These are phyloP conservation scores for Rhea pennata DNA, from an alignment of 2,113 vertebrate genomes.

Conservation along the genomic window DNA sequence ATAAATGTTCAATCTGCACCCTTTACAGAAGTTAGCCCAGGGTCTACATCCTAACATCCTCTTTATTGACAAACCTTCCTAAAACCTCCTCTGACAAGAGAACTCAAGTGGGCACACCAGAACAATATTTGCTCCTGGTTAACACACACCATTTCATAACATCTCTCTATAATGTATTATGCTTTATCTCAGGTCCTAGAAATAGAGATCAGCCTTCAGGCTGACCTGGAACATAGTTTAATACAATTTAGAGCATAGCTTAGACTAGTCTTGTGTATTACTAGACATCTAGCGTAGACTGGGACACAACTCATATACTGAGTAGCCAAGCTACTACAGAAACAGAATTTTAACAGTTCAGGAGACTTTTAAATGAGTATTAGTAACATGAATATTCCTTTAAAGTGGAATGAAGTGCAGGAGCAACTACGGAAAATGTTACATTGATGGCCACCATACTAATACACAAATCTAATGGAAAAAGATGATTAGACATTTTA, in stretches of 20 bases:
- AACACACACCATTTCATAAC: not conserved
- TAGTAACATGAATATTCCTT: not conserved
- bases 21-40: accelerated
- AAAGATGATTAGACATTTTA: not conserved
- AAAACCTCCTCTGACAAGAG: not conserved
- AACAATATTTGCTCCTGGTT: not conserved
- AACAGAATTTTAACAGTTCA: not conserved
- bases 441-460: not conserved
- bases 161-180: not conserved
- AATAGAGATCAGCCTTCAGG: not conserved
- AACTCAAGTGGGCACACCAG: not conserved
- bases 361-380: not conserved
- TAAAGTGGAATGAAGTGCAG: not conserved
- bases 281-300: not conserved
- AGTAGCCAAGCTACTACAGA: not conserved
- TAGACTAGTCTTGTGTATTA: not conserved
- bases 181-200: not conserved
- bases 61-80: not conserved
- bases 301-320: not conserved
- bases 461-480: not conserved
- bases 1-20: not conserved
- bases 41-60: not conserved
- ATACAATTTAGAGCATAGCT: not conserved
- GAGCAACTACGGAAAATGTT: not conserved
- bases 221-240: not conserved